These are phyloP conservation scores for Gymnothorax javanicus DNA, from an alignment of 2,797 vertebrate genomes.

Conservation along the genomic window DNA sequence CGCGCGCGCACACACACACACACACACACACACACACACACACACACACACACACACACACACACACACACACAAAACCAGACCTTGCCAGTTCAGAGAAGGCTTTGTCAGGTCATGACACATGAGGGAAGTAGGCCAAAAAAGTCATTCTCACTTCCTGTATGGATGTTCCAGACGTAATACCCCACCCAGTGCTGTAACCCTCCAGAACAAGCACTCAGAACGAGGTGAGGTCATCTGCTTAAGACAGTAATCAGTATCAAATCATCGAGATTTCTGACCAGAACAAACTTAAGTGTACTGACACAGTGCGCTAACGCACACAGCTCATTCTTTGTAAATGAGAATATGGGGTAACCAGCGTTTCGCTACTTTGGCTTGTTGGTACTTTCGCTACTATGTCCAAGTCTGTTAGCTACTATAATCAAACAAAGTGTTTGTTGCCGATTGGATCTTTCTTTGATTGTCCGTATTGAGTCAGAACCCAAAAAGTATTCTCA, in stretches of 20 bases:
- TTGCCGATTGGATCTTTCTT: too few relatives aligned
- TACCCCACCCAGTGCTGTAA: not conserved
- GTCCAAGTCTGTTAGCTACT: too few relatives aligned
- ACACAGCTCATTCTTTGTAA: constrained; percentile 31
- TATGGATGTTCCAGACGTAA: constrained; percentile 7
- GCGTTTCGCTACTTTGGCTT: too few relatives aligned
- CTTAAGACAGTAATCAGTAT: constrained; percentile 37
- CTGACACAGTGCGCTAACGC: constrained; percentile 44
- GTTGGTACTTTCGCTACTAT: too few relatives aligned
- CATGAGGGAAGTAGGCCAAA: constrained; percentile 14
- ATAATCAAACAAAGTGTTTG: too few relatives aligned
- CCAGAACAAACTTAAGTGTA: constrained; percentile 52
- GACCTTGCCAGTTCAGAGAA: not conserved
- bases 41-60: not conserved
- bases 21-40: constrained; percentile 19
- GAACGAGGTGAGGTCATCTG: constrained; percentile 53
- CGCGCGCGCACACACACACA: not conserved
- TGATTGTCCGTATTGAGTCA: too few relatives aligned
- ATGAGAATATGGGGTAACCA: too few relatives aligned
- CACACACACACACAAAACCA: not conserved
- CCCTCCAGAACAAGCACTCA: not conserved
- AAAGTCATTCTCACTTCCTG: not conserved
- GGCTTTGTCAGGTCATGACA: constrained; percentile 10
- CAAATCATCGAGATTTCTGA: not conserved
- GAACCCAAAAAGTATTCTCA: too few relatives aligned